phyloP scores from a whole-genome alignment of 2,888 invertebrate species.

The Apodemia mormo region DNA sequence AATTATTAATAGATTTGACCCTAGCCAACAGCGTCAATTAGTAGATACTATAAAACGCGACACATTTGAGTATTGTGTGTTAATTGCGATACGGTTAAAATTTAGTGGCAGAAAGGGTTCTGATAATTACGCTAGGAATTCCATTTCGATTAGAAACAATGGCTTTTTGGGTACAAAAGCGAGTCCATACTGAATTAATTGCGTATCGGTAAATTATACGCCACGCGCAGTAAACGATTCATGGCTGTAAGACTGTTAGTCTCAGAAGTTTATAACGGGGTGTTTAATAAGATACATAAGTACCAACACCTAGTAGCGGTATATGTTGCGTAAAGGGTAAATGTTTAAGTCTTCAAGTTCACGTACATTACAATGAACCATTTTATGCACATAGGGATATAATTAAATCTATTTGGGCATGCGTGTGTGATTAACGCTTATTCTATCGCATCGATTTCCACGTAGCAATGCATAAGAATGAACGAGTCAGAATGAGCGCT shows the following conservation, averaged over 20 bases:
- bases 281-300: not conserved
- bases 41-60: conserved; percentile 48
- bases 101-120: conserved; percentile 53
- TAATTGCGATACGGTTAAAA: conserved; percentile 53
- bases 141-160: conserved; percentile 52
- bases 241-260: conserved; percentile 18
- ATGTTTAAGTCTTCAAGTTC: not conserved
- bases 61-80: conserved; percentile 50
- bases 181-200: conserved; percentile 42
- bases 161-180: conserved; percentile 44
- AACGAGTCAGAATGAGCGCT: too few species aligned
- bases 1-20: conserved; percentile 51
- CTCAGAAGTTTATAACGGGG: conserved; percentile 15
- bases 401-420: too few species aligned
- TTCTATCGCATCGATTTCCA: too few species aligned
- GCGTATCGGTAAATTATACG: conserved; percentile 35
- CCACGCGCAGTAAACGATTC: conserved; percentile 26
- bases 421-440: too few species aligned
- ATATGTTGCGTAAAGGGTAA: not conserved
- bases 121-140: conserved; percentile 57
- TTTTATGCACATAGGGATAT: too few species aligned
- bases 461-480: too few species aligned
- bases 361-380: too few species aligned
- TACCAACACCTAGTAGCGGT: not conserved
- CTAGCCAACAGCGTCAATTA: conserved; percentile 47